Percentiles rank a stretch among this genome's conserved stretches.
phyloP scores from a whole-genome alignment of 2,113 vertebrate genomes.

The Campylorhamphus procurvoides region DNA sequence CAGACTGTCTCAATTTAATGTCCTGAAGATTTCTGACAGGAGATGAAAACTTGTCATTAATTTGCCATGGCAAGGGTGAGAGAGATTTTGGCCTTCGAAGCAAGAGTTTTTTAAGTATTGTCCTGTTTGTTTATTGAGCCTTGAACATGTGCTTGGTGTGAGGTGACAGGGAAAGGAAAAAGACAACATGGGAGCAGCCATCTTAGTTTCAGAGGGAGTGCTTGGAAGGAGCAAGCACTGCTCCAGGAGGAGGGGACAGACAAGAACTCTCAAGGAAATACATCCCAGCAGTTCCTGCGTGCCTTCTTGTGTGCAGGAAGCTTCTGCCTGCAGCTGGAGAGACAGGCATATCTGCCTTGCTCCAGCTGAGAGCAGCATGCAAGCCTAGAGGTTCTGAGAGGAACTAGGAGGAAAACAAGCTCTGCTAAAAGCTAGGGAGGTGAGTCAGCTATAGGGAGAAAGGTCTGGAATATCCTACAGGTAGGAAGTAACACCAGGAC shows the following conservation, averaged over 20 bases:
- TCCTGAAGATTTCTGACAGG: not conserved
- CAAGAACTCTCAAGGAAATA: not conserved
- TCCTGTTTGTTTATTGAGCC: not conserved
- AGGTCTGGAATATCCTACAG: not conserved
- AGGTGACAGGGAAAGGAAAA: not conserved
- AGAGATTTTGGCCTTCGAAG: not conserved
- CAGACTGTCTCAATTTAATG: not conserved
- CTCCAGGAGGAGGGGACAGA: not conserved
- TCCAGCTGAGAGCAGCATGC: not conserved
- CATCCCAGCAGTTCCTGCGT: not conserved
- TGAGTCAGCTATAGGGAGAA: not conserved
- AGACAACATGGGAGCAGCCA: not conserved
- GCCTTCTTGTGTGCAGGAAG: not conserved
- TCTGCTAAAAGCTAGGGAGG: not conserved
- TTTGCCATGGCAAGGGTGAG: not conserved
- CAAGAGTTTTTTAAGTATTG: not conserved
- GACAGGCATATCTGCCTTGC: not conserved
- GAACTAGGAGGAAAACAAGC: not conserved
- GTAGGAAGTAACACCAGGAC: fast-evolving
- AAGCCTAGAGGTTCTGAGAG: not conserved
- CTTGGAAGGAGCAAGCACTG: not conserved
- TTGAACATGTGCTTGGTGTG: fast-evolving
- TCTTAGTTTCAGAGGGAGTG: not conserved
- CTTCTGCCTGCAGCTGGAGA: not conserved
- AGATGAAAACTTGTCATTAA: not conserved